Evolutionary conservation across 92 coral and sea anemone genomes (phyloP), one percentile per base, ranked within the genome.

Genomic region (Actinostola sp.): DNA sequence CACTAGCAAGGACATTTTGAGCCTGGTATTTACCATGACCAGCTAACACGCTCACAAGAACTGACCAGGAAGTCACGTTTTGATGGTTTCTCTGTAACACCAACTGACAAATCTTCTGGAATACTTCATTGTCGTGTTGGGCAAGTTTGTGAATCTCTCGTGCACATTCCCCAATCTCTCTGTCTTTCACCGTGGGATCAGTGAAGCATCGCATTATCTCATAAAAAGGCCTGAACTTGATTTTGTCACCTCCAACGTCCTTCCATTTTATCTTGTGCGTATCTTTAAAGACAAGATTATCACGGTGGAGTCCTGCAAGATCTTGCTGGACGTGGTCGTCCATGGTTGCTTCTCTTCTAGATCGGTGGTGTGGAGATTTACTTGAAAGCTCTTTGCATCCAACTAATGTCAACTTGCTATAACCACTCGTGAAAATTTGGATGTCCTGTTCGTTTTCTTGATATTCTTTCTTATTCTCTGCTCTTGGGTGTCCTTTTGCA

Each of bases 151-250:
- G 92, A 34, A 94, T 80, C 61, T 94, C 98, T 45, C 85, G 84
- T 17, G 91, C 78, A 41, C 98, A 94, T 17, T 88, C 91, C 9
- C 88, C 93, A 14, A 88, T 80, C 34, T 91, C 92, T 20, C 86
- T 88, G 63, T 92, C 87, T 33, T 81, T 82, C 52, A 91, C 69
- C 12, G 82, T 63, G 45, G 48, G 50, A 59, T 94, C 98, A 16
- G 95, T 78, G 46, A 91, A 92, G 61, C 98, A 94, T 19, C 94
- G 87, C 48, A 94, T 68, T n/a, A 94, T 80, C 31, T 85, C 92
- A 63, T 91, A 88, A 29, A 94, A 73, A 24, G 92, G 83, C 74
- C 94, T 93, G 25, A 67, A 67, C 71, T 80, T 89, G 10, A 51
- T 72, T 43, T 81, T 71, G 30, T 83, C 94, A 39, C 85, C 90